Base-by-base conservation (phyloP, 2,888 invertebrate species). In the Trissoscelio sp. region DNA sequence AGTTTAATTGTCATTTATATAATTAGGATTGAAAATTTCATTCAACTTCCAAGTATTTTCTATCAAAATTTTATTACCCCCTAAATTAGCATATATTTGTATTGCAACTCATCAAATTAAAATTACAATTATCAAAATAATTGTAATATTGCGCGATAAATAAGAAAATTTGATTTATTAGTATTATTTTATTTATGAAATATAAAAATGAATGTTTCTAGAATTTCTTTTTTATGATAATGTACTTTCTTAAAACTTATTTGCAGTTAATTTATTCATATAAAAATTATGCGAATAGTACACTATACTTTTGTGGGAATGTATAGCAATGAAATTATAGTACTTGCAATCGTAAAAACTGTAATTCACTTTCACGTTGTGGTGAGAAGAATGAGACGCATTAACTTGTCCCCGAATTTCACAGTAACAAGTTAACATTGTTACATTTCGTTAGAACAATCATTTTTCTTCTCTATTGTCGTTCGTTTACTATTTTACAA, bases 291-390 rank as follows among this genome's bases (percentile, higher is more conserved):
- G n/a, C 2, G 9, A 16, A 46, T 34, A 34, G 9, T 42, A 22
- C 16, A 31, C 14, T 14, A 14, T 28, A 28, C 18, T 51, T 31
- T 42, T 20, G 22, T 58, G 28, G 6, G 20, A 51, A 44, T 53
- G 44, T 55, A 55, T 22, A 58, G 34, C 34, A 53, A 60, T n/a
- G 22, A 39, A 69, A 78, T 78, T 62, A 70, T 37, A 70, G 64
- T 78, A 70, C 60, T 70, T 70, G 31, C 37, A 69, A 44, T 39
- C 22, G 22, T 60, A 77, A 70, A 62, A 70, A 78, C 55, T 57
- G 57, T 70, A 78, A 78, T 78, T 78, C 31, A 78, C 77, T 78
- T 78, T 78, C 78, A 70, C 57, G n/a, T 70, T 78, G 77, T 69
- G 55, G 42, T 20, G 14, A 62, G 28, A 62, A 53, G 44, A 60